A percentile compares a stretch with the other conserved stretches of the same genome.
Evolutionary conservation across 2,113 vertebrate species (phyloP).

Genomic region (Xiphorhynchus elegans): DNA sequence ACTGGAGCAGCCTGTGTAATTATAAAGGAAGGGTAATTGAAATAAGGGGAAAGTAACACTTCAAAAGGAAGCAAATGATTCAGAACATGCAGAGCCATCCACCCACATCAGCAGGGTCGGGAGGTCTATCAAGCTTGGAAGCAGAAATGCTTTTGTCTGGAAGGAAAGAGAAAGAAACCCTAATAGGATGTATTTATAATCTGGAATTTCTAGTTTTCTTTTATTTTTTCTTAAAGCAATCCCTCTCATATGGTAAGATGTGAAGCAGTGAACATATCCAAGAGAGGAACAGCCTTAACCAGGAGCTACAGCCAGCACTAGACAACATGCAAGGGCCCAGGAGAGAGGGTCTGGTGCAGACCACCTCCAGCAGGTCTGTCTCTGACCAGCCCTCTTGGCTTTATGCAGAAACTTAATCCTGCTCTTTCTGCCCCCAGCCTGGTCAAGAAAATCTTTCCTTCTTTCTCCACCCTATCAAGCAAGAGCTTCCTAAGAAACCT

Average conservation of each 20-base stretch:
- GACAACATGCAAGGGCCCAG: background rate
- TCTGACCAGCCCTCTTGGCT: background rate
- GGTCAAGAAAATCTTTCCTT: background rate
- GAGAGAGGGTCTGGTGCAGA: background rate
- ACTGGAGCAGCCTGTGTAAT: background rate
- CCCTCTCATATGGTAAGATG: background rate
- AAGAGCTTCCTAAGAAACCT: background rate
- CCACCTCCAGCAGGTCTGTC: background rate
- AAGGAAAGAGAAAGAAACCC: slow-evolving; percentile 31
- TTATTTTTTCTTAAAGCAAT: background rate
- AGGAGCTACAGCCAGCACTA: accelerated
- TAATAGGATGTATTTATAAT: slow-evolving; percentile 13
- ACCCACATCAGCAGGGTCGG: background rate
- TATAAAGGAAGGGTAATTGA: slow-evolving; percentile 61
- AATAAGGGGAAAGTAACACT: slow-evolving; percentile 28
- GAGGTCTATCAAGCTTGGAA: slow-evolving; percentile 10
- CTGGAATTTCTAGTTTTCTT: background rate
- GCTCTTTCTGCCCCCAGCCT: background rate
- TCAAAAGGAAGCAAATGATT: slow-evolving; percentile 29
- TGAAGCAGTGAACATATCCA: background rate
- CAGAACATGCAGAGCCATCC: slow-evolving; percentile 23
- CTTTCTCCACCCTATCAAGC: background rate
- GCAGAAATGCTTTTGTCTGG: slow-evolving; percentile 5
- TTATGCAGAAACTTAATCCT: background rate
- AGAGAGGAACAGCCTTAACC: background rate